Conservation (phyloP, 2,888 invertebrate genomes). For the Galeruca laticollis region DNA sequence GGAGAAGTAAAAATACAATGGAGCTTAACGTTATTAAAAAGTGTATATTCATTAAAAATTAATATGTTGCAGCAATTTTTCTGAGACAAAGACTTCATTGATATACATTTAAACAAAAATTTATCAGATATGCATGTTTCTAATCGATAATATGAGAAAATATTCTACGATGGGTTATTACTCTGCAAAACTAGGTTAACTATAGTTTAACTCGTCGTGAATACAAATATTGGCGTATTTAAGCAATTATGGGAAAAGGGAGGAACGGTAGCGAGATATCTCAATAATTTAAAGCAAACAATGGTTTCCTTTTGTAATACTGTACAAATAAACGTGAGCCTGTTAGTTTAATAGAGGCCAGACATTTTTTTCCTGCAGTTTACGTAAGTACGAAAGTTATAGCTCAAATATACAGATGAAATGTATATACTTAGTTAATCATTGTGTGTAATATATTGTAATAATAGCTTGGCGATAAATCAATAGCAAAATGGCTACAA, state of each 20-base stretch:
- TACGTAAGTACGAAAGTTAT: background rate
- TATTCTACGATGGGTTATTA: background rate
- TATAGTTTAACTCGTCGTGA: background rate
- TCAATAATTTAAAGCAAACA: conserved; percentile 53
- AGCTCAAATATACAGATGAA: too few species aligned
- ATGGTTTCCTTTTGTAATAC: conserved; percentile 48
- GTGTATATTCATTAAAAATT: too few species aligned
- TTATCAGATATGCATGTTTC: background rate
- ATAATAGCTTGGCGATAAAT: too few species aligned
- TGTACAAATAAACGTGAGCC: conserved; percentile 54
- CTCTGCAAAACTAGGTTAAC: background rate
- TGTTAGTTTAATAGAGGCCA: conserved; percentile 38
- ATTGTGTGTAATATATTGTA: too few species aligned
- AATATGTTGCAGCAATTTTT: background rate
- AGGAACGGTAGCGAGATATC: background rate
- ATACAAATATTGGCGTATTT: conserved; percentile 15
- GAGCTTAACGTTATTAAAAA: too few species aligned
- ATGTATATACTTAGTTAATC: too few species aligned
- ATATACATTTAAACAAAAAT: too few species aligned
- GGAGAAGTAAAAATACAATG: too few species aligned
- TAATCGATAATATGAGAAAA: background rate
- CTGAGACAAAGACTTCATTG: background rate
- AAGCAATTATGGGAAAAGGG: background rate
- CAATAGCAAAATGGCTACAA: too few species aligned
- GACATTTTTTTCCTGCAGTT: background rate